Evolutionary conservation across 2,113 vertebrate genomes (phyloP), one percentile per base, ranked within the genome.

Genomic region (Brienomyrus longianalis): DNA sequence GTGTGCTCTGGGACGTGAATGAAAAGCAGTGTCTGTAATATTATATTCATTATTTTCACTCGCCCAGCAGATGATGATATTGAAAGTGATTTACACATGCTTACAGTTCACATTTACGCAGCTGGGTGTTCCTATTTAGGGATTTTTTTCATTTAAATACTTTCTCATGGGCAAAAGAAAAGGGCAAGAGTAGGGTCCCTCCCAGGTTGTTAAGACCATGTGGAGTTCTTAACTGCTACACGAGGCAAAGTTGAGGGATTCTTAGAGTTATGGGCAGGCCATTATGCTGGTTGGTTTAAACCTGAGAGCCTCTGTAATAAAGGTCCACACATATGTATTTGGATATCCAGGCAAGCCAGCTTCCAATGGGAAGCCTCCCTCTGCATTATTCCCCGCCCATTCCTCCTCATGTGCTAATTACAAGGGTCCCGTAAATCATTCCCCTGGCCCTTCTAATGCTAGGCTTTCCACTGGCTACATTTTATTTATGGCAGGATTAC

Each of bases 401-500:
- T 31, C 50, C 11, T 45, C 27, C n/a, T 80, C 47, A 7, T 54
- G 50, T 54, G 85, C 50, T 35, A 86, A 86, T 86, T 86, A 59
- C 51, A 31, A 88, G 19, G 19, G 19, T 66, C 54, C 56, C 66
- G 9, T 88, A 88, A 62, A 62, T 88, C 87, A 62, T 39, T 62
- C 87, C 0, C 39, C 19, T 11, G 35, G 19, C 39, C 3, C 21
- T 45, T n/a, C 5, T 59, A 56, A 59, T 13, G 19, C 17, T 31
- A 43, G 35, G 8, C 31, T 11, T 54, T 31, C 51, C 50, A 54
- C 9, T 54, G 51, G 51, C 50, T 31, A 54, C 50, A 86, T 31
- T 62, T 88, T 62, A 45, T 88, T 88, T 66, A 88, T 66, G 35
- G 56, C 54, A 47, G 56, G 87, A 62, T 66, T 47, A n/a, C 35